Evolutionary conservation across 1,140 invertebrate species (phyloP), one percentile per base, ranked within the genome.

Genomic region (Thereuonema tuberculata): DNA sequence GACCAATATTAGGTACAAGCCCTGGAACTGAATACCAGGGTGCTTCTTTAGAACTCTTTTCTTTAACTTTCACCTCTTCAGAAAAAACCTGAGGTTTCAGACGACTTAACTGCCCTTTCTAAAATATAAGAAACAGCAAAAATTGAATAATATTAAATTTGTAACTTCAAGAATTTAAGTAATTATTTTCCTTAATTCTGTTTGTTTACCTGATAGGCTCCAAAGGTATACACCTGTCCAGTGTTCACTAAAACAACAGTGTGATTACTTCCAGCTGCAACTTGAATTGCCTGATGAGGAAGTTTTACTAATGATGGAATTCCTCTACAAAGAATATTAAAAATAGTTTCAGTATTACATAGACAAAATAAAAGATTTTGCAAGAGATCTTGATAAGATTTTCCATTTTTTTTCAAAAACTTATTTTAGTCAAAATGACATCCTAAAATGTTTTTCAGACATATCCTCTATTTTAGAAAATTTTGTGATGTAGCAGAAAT

Each of bases 191-290:
- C n/a, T n/a, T n/a, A n/a, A n/a, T n/a, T n/a, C n/a, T n/a, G n/a
- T n/a, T n/a, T n/a, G 66, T 67, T 62, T 70, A 89, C 86, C 78
- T 91, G 87, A 74, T 90, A 84, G 67, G 83, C 87, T 49, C 95
- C 95, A 74, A 93, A 96, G 0, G 94, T 96, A 66, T 86, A 93
- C 2, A 98, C 85, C 72, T 93, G 85, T 2, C 95, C 95, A 66
- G 87, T 87, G 46, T 81, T 77, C 20, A 91, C 87, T n/a, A 98
- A 75, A 21, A 97, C 74, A 0, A 90, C 89, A 2, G 93, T 91
- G 71, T 99, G 95, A 75, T 96, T 93, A 68, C 89, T 93, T 2
- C 95, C 95, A 59, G 92, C 89, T 2, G 91, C 89, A 21, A 98
- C 80, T 67, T 91, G 85, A 1, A 79, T 78, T 1, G 81, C 79